These are phyloP conservation scores for Drosophila formosana DNA, from an alignment of 2,888 invertebrate species.

Conservation along the genomic window DNA sequence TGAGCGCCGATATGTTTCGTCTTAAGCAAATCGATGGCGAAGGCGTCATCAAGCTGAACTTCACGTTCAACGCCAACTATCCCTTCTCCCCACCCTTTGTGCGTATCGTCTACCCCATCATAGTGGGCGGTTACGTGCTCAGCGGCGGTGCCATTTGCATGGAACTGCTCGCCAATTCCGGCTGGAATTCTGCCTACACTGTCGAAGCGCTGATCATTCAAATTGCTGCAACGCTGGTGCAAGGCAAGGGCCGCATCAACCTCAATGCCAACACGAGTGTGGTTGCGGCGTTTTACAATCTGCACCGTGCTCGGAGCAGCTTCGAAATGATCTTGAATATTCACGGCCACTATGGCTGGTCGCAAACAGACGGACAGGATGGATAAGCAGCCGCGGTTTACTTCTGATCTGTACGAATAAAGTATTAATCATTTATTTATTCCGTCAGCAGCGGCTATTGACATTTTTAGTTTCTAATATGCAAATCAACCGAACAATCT, in stretches of 20 bases:
- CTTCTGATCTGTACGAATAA: neutral
- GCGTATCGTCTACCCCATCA: neutral
- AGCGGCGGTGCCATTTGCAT: neutral
- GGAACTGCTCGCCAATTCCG: neutral
- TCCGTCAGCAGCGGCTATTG: too few relatives aligned
- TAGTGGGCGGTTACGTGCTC: neutral
- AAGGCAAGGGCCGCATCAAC: neutral
- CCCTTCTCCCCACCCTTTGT: neutral
- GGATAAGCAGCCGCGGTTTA: neutral
- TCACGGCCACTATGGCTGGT: neutral
- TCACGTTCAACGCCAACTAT: neutral
- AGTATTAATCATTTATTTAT: too few relatives aligned
- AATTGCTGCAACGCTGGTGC: neutral
- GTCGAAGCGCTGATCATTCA: neutral
- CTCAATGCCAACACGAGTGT: neutral
- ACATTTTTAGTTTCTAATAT: too few relatives aligned
- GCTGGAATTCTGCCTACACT: neutral
- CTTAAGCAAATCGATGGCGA: neutral
- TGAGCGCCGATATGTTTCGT: neutral
- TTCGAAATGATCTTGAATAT: neutral
- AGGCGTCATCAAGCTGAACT: neutral
- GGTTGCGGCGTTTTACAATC: neutral
- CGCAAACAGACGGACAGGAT: neutral
- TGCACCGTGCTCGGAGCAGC: neutral
- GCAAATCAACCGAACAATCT: too few relatives aligned